Evolutionary conservation across 2,113 vertebrate species (phyloP).

Genomic region (Chlamydotis undulata): DNA sequence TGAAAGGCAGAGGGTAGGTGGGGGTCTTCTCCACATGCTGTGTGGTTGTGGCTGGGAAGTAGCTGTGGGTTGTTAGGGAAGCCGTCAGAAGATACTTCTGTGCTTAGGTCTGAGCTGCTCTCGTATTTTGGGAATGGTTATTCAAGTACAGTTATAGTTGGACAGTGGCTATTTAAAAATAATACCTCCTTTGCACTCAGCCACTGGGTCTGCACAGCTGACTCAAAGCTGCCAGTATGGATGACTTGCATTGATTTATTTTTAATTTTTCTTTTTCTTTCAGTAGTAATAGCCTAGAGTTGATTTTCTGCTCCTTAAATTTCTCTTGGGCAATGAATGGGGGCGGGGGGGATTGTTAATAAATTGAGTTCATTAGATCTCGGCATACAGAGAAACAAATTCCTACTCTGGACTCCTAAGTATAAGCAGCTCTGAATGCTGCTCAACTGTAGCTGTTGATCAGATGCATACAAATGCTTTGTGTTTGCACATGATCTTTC

Average conservation of each 20-base stretch:
- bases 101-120: neutral
- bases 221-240: neutral
- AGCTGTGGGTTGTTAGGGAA: neutral
- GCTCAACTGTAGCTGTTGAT: neutral
- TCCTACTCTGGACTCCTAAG: neutral
- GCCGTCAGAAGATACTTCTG: neutral
- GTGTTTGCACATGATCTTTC: neutral
- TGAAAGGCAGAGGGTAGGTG: neutral
- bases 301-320: neutral
- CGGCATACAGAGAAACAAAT: neutral
- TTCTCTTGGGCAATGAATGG: neutral
- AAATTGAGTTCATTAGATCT: neutral
- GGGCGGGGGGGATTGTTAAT: neutral
- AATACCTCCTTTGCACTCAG: neutral
- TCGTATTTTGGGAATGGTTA: slow-evolving; percentile 53
- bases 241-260: neutral
- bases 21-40: no score
- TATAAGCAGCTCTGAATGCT: neutral
- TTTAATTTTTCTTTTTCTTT: neutral
- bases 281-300: neutral
- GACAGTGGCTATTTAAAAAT: slow-evolving; percentile 38
- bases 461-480: neutral
- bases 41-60: neutral
- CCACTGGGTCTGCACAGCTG: neutral
- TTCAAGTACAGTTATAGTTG: slow-evolving; percentile 47